A percentile compares a stretch with the other conserved stretches of the same genome.
phyloP scores from a whole-genome alignment of 2,797 vertebrate species.

The Coracias cyanogaster region DNA sequence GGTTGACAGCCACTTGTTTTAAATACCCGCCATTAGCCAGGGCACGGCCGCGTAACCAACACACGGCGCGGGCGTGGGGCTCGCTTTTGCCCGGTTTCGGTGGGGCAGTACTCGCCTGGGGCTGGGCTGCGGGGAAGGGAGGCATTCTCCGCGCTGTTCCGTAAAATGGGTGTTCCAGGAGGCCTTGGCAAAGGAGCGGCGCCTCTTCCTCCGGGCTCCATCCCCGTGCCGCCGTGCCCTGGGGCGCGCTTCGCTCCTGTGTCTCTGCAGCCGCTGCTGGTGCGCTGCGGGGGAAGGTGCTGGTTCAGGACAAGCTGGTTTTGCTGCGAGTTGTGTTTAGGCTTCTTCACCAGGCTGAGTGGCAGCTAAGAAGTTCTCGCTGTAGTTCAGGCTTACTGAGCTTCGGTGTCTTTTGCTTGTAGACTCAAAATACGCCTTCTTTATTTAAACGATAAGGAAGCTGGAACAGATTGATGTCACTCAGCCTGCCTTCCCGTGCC shows the following conservation, averaged over 20 bases:
- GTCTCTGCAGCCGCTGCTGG: accelerated
- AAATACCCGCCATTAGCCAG: background rate
- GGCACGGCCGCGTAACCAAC: background rate
- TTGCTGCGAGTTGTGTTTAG: background rate
- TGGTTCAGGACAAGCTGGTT: background rate
- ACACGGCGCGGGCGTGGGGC: accelerated
- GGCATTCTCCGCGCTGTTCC: background rate
- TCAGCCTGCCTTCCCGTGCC: background rate
- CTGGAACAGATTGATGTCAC: background rate
- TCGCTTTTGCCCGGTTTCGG: too few relatives aligned
- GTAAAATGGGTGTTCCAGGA: accelerated
- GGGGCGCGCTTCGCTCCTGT: accelerated
- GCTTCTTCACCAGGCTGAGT: accelerated
- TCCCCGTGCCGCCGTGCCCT: accelerated
- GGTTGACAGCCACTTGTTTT: accelerated
- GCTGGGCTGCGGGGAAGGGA: background rate
- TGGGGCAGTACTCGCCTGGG: background rate
- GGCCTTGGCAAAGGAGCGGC: accelerated
- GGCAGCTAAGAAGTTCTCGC: background rate
- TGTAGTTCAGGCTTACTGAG: background rate
- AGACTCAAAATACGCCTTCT: background rate
- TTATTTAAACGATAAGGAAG: background rate
- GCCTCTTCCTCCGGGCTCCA: accelerated
- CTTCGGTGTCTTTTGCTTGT: background rate
- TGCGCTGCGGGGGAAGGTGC: background rate